Evolutionary conservation across 2,888 invertebrate species (phyloP), one percentile per base, ranked within the genome.

Genomic region (Napeogenes inachia): DNA sequence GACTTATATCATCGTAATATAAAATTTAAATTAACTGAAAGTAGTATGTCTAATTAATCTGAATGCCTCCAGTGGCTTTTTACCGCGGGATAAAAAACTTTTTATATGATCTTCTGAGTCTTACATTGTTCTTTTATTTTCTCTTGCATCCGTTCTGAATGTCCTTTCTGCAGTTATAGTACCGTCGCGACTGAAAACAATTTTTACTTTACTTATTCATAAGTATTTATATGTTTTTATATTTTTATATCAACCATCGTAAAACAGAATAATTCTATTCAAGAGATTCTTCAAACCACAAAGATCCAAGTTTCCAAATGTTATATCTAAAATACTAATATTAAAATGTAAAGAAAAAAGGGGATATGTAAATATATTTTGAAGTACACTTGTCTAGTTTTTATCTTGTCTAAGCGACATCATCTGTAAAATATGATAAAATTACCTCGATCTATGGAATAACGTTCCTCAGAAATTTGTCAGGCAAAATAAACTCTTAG

Each of bases 351-450:
- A 42, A 57, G 63, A 65, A 59, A 58, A 63, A 21, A 65, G 63
- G 50, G 59, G 56, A 63, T 63, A 63, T 61, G 63, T 59, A 54
- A 63, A 59, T 63, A 57, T 13, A 57, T 63, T 57, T 33, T 56
- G 45, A 58, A 33, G 60, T 54, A 42, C 35, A 50, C 50, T 60
- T 56, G 56, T 42, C 8, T 38, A 57, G 59, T 63, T 63, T 63
- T 63, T 63, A 63, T 63, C 63, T 45, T 38, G 56, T 33, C 8
- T 38, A 53, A 38, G 54, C 53, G 58, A 54, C 61, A 61, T 61
- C 65, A 59, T 62, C 71, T 71, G 69, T 73, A 75, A 78, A 79
- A 78, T 78, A 79, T 80, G 74, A 71, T 76, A 71, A 73, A 74
- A 76, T 77, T 76, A 76, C 65, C 68, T 67, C 63, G 70, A 68